A percentile compares a stretch with the other conserved stretches of the same genome.
These are phyloP conservation scores for Caerostris extrusa DNA, from an alignment of 1,140 invertebrate species.

Conservation along the genomic window DNA sequence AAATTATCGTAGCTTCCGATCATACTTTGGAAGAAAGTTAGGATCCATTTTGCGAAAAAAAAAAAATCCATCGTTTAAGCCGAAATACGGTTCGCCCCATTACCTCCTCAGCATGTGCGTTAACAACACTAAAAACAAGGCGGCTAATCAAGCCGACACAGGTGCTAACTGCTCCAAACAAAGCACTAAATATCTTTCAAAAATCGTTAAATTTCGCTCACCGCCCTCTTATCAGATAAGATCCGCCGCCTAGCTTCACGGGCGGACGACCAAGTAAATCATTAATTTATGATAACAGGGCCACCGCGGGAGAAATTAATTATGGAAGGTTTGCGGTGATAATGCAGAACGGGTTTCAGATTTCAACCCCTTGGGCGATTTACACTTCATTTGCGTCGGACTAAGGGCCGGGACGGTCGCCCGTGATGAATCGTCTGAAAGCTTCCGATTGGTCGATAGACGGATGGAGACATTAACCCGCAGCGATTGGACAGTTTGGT, in stretches of 20 bases:
- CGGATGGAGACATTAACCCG: conserved; percentile 43
- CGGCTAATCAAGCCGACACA: conserved; percentile 17
- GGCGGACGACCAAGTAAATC: conserved; percentile 18
- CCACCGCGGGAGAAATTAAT: conserved; percentile 64
- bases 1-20: too few species aligned
- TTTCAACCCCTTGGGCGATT: conserved; percentile 51
- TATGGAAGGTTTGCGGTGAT: conserved; percentile 69
- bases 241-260: neutral
- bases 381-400: conserved; percentile 55
- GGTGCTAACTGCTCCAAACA: conserved; percentile 6
- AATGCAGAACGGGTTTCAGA: conserved; percentile 51
- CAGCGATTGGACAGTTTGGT: neutral
- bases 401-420: neutral
- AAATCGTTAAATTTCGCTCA: conserved; percentile 68
- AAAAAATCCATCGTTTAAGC: too few species aligned
- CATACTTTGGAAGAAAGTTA: too few species aligned
- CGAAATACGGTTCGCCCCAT: neutral
- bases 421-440: conserved; percentile 45
- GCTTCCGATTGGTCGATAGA: conserved; percentile 26
- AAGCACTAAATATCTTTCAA: conserved; percentile 42
- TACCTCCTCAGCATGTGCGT: neutral
- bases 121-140: conserved; percentile 14
- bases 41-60: too few species aligned
- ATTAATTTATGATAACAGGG: conserved; percentile 73
- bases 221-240: conserved; percentile 55